Evolutionary conservation across 2,113 vertebrate species (phyloP).

Genomic region (Pseudopipra pipra): DNA sequence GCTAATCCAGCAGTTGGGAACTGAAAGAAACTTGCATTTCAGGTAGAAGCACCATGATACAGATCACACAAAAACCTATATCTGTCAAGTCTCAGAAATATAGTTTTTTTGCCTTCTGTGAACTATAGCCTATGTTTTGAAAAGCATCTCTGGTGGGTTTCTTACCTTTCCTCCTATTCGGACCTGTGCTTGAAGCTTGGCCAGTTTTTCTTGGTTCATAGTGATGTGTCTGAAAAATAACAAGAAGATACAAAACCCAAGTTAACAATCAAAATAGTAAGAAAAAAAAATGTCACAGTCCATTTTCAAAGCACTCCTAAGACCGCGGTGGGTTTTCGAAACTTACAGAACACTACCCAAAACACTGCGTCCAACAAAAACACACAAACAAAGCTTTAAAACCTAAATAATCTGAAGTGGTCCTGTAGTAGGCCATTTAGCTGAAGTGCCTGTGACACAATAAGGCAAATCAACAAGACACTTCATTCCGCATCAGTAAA

Average conservation of each 20-base stretch:
- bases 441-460: accelerated
- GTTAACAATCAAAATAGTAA: not conserved
- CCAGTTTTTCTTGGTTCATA: slow-evolving; percentile 99
- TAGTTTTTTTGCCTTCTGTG: too few relatives aligned
- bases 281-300: not conserved
- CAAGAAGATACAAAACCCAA: not conserved
- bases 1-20: not conserved
- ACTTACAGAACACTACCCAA: not conserved
- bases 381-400: not conserved
- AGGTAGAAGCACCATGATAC: not conserved
- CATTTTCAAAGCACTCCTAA: not conserved
- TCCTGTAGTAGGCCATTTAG: not conserved
- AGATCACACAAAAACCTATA: not conserved
- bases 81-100: not conserved
- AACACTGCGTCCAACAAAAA: not conserved
- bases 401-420: not conserved
- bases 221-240: slow-evolving; percentile 57
- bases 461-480: not conserved
- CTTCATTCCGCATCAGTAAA: not conserved
- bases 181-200: slow-evolving; percentile 97
- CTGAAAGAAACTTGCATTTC: not conserved
- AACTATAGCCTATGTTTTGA: not conserved
- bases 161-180: slow-evolving; percentile 99
- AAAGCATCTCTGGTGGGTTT: not conserved
- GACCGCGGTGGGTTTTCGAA: accelerated